These are phyloP conservation scores for Ormyrus thymus DNA, from an alignment of 2,888 invertebrate genomes.

Conservation along the genomic window DNA sequence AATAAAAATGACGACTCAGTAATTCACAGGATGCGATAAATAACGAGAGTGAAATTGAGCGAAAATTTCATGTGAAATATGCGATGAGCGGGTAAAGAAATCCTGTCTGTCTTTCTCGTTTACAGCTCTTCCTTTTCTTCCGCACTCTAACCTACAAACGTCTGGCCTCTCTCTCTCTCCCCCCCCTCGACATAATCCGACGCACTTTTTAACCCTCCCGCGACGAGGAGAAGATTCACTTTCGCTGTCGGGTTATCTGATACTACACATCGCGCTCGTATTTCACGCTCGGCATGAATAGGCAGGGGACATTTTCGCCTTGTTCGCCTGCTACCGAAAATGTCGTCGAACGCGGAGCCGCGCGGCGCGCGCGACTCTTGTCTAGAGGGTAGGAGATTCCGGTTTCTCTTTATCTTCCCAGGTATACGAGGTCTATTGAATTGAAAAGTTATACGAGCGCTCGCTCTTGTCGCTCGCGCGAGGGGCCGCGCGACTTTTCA, in stretches of 20 bases:
- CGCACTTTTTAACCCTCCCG: conserved; percentile 10
- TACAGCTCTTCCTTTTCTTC: no score
- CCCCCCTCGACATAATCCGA: not conserved
- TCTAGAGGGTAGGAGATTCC: conserved; percentile 12
- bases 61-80: no score
- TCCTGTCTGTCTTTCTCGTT: no score
- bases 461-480: not conserved
- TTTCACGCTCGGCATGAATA: conserved; percentile 52
- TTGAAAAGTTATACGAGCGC: conserved; percentile 34
- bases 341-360: not conserved
- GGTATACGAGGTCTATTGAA: conserved; percentile 40
- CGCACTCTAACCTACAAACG: no score
- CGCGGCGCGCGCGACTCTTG: not conserved
- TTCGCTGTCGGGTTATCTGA: conserved; percentile 41
- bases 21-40: no score
- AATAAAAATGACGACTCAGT: no score
- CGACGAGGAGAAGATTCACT: conserved; percentile 45
- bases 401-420: conserved; percentile 38
- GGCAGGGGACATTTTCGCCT: conserved; percentile 19
- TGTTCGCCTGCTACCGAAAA: conserved; percentile 8
- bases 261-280: conserved; percentile 42
- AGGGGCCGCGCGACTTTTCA: conserved; percentile 32
- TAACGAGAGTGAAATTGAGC: no score
- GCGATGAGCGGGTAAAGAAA: no score
- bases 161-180: not conserved